These are phyloP conservation scores for Psophia crepitans DNA, from an alignment of 2,113 vertebrate species.

Conservation along the genomic window DNA sequence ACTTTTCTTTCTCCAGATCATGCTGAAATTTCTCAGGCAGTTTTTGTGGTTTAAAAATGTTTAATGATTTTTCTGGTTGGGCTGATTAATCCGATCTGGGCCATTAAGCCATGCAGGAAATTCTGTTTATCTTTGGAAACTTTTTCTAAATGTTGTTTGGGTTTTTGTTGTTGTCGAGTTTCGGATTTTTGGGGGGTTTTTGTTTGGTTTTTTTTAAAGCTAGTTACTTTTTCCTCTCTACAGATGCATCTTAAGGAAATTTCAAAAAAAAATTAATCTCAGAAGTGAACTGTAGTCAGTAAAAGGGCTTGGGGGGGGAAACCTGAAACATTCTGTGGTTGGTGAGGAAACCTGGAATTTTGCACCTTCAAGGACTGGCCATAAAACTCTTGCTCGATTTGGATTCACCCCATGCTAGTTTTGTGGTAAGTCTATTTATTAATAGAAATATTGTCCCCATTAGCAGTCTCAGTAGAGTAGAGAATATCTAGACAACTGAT, in stretches of 20 bases:
- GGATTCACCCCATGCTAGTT: background rate
- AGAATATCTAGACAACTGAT: background rate
- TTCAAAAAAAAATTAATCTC: background rate
- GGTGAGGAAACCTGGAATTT: background rate
- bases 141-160: background rate
- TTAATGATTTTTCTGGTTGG: background rate
- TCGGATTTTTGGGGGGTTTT: no score
- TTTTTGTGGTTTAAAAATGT: background rate
- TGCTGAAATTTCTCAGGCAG: background rate
- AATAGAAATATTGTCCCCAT: background rate
- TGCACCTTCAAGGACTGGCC: background rate
- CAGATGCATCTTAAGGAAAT: background rate
- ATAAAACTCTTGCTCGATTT: background rate
- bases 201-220: background rate
- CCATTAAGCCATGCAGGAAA: background rate
- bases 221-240: background rate
- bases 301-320: background rate
- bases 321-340: accelerated
- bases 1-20: background rate
- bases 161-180: no score
- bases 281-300: background rate
- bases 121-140: background rate
- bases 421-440: background rate
- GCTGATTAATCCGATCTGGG: background rate
- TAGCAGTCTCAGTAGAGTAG: background rate